A percentile compares a stretch with the other conserved stretches of the same genome.
phyloP scores from a whole-genome alignment of 1,140 invertebrate genomes.

The Ladona fulva region DNA sequence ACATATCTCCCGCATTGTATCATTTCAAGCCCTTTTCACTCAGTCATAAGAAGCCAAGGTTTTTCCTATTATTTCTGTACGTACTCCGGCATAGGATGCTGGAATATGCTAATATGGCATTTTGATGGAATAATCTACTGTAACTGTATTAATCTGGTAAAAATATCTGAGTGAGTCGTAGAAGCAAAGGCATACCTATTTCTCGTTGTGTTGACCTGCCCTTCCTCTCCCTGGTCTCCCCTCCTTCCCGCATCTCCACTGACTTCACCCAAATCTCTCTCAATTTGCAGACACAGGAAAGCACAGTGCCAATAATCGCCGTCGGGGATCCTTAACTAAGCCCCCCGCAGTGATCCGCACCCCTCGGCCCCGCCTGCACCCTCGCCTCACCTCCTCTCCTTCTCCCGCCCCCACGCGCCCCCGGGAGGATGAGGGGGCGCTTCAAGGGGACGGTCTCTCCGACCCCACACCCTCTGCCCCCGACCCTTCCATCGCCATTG shows the following conservation, averaged over 20 bases:
- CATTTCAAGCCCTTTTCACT: too few species aligned
- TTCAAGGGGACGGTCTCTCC: conserved; percentile 29
- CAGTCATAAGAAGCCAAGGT: too few species aligned
- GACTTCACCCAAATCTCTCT: neutral
- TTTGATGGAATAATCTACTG: too few species aligned
- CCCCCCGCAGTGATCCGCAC: conserved; percentile 19
- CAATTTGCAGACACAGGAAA: neutral
- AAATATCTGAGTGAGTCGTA: too few species aligned
- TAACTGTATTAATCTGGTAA: too few species aligned
- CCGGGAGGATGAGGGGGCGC: conserved; percentile 22
- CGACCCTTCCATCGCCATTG: conserved; percentile 12
- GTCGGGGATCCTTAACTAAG: conserved; percentile 24
- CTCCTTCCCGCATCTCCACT: neutral
- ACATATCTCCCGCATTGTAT: too few species aligned
- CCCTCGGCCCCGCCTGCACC: conserved; percentile 3
- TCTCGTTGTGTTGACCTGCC: too few species aligned
- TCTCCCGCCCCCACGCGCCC: neutral
- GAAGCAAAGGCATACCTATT: too few species aligned
- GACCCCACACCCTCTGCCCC: conserved; percentile 22
- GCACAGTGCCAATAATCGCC: conserved; percentile 13
- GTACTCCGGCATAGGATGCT: too few species aligned
- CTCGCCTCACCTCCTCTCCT: neutral
- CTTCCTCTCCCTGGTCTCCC: neutral
- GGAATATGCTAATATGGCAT: too few species aligned
- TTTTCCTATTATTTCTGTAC: too few species aligned